Conservation (phyloP, 2,113 vertebrate species). For the Ictalurus furcatus region DNA sequence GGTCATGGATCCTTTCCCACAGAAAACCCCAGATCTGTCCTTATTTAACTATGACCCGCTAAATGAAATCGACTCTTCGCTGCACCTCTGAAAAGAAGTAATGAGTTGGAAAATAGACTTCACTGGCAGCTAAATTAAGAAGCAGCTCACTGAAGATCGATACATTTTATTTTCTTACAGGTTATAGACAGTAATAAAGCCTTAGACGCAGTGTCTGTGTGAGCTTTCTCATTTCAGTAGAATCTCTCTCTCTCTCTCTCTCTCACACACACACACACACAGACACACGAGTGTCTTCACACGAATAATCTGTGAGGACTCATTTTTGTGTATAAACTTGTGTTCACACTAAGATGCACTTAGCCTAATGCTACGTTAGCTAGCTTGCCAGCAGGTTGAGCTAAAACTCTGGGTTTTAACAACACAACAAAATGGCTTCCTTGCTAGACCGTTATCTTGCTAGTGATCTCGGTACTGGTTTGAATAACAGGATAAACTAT, state of each 20-base stretch:
- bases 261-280: not conserved
- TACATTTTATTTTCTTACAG: not conserved
- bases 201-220: not conserved
- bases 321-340: not conserved
- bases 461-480: not conserved
- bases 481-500: not conserved
- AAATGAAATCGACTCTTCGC: constrained; percentile 21
- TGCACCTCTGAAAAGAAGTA: constrained; percentile 3
- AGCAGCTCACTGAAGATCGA: not conserved
- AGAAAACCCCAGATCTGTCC: not conserved
- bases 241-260: too few relatives aligned
- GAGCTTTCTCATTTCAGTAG: not conserved
- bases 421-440: not conserved
- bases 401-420: not conserved
- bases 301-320: not conserved
- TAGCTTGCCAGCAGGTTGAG: not conserved
- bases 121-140: not conserved
- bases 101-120: constrained; percentile 24
- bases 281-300: not conserved
- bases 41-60: constrained; percentile 12
- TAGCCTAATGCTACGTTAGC: not conserved
- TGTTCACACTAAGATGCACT: not conserved
- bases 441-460: not conserved
- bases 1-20: not conserved
- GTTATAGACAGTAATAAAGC: not conserved